Percentiles rank a stretch among this genome's conserved stretches.
Evolutionary conservation across 2,797 vertebrate species (phyloP).

Genomic region (Pterois miles): DNA sequence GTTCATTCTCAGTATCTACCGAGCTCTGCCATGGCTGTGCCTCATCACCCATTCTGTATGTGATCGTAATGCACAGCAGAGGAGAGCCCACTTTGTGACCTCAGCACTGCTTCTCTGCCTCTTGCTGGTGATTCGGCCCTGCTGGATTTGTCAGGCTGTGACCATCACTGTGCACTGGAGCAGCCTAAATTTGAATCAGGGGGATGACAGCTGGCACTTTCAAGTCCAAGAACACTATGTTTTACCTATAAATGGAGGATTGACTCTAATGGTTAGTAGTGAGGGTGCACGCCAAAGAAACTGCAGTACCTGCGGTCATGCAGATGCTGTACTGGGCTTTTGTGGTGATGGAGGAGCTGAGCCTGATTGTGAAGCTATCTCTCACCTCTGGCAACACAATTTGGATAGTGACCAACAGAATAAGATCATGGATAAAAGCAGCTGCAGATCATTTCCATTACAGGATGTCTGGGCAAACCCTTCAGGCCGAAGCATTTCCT

Average conservation of each 20-base stretch:
- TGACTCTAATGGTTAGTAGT: background rate
- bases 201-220: background rate
- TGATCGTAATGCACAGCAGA: constrained; percentile 18
- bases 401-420: constrained; percentile 30
- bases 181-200: background rate
- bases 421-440: constrained; percentile 21
- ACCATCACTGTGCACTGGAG: background rate
- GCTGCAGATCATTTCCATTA: constrained; percentile 11
- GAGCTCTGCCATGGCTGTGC: constrained; percentile 12
- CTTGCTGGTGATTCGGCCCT: background rate
- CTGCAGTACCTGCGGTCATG: background rate
- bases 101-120: background rate
- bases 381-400: constrained; percentile 18
- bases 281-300: background rate
- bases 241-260: background rate
- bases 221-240: background rate
- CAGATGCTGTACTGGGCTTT: constrained; percentile 1
- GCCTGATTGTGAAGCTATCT: constrained; percentile 17
- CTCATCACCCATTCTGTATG: constrained; percentile 16
- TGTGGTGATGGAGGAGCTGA: background rate
- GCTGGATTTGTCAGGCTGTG: constrained; percentile 9
- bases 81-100: constrained; percentile 28
- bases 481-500: background rate
- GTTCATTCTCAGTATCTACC: constrained; percentile 18
- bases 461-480: constrained; percentile 11